phyloP scores from a whole-genome alignment of 2,113 vertebrate species.

The Leptosomus discolor region DNA sequence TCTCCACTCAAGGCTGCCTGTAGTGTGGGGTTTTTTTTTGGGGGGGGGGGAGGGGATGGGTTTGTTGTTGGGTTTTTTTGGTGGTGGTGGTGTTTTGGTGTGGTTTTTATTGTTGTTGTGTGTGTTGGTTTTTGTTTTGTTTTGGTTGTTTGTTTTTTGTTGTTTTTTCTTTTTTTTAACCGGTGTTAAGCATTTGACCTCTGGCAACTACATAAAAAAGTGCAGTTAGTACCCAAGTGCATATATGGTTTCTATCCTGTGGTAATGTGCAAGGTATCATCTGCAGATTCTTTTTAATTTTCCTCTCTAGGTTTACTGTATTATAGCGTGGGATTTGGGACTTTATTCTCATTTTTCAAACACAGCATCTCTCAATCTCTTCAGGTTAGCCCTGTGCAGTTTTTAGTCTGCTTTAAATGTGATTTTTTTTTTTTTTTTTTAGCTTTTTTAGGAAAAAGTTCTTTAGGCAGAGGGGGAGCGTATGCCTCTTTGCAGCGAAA shows the following conservation, averaged over 20 bases:
- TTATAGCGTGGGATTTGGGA: background rate
- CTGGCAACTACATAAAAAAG: background rate
- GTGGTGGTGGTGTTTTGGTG: background rate
- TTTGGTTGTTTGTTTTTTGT: too few species aligned
- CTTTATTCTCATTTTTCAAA: background rate
- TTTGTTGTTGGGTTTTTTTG: too few species aligned
- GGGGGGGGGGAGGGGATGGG: too few species aligned
- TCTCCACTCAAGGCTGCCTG: background rate
- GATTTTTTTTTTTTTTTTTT: background rate
- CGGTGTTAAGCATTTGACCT: background rate
- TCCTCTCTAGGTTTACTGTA: background rate
- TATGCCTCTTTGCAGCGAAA: background rate
- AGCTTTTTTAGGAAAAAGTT: background rate
- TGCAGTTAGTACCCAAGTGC: background rate
- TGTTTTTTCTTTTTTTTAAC: background rate
- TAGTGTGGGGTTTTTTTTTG: background rate
- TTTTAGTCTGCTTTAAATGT: background rate
- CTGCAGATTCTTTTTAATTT: background rate
- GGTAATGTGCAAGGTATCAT: background rate
- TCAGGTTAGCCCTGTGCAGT: background rate
- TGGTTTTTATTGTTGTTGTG: background rate
- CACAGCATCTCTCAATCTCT: background rate
- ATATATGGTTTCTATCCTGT: background rate
- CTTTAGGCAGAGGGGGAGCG: background rate
- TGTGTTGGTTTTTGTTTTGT: too few species aligned